Evolutionary conservation across 2,797 vertebrate species (phyloP).

Genomic region (Rhinophrynus dorsalis): DNA sequence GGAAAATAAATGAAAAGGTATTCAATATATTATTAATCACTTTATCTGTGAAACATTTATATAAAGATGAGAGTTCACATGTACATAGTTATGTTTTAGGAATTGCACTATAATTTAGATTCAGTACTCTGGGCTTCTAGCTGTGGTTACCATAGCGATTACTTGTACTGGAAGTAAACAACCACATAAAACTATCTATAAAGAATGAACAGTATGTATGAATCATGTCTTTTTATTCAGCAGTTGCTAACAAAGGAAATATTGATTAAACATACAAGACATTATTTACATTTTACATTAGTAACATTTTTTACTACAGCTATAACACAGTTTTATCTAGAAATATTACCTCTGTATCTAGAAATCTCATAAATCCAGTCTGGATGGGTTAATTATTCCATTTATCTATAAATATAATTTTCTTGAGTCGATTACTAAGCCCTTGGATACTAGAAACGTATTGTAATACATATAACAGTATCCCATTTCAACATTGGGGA

Average conservation of each 20-base stretch:
- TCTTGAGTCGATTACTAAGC: too few species aligned
- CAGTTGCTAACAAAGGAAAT: background rate
- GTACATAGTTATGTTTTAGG: slow-evolving; percentile 26
- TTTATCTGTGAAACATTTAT: background rate
- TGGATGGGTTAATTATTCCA: too few species aligned
- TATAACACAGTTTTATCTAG: too few species aligned
- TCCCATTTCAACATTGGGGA: too few species aligned
- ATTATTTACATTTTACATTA: too few species aligned
- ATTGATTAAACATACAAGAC: background rate
- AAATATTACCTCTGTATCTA: too few species aligned
- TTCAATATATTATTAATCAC: background rate
- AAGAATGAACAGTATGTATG: background rate
- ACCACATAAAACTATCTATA: slow-evolving; percentile 1
- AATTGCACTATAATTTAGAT: background rate
- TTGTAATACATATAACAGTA: too few species aligned
- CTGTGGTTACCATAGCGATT: slow-evolving; percentile 21
- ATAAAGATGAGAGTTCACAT: slow-evolving; percentile 34
- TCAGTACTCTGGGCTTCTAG: background rate
- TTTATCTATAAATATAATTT: too few species aligned
- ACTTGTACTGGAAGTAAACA: slow-evolving; percentile 11
- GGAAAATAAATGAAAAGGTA: slow-evolving; percentile 3
- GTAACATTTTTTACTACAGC: too few species aligned
- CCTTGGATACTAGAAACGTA: too few species aligned
- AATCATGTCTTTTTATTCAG: background rate
- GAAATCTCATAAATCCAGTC: too few species aligned